These are phyloP conservation scores for Megalopta genalis DNA, from an alignment of 1,140 invertebrate genomes.

Conservation along the genomic window DNA sequence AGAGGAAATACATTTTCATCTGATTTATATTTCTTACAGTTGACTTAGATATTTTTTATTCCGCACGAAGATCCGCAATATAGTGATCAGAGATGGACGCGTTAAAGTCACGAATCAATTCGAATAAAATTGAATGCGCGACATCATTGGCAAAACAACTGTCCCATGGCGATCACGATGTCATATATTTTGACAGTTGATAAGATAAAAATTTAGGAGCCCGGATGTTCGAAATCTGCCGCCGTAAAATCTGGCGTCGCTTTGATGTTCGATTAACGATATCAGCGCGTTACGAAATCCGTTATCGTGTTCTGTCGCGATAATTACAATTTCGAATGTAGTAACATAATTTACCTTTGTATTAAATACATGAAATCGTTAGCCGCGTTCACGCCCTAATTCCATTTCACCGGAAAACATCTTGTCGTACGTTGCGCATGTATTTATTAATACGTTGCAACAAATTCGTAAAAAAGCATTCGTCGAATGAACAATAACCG, in stretches of 20 bases:
- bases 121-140: too few relatives aligned
- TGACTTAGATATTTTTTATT: too few relatives aligned
- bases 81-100: too few relatives aligned
- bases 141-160: too few relatives aligned
- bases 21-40: too few relatives aligned
- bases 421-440: too few relatives aligned
- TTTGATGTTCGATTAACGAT: constrained; percentile 22
- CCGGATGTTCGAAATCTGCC: constrained; percentile 23
- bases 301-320: not conserved
- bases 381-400: not conserved
- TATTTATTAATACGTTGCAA: not conserved
- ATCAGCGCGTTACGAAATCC: constrained; percentile 18
- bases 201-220: constrained; percentile 26
- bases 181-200: not conserved
- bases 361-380: not conserved
- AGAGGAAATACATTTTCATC: too few relatives aligned
- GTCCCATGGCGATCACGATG: too few relatives aligned
- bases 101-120: too few relatives aligned
- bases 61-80: too few relatives aligned
- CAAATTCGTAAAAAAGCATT: too few relatives aligned
- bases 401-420: not conserved
- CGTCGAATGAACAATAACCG: too few relatives aligned
- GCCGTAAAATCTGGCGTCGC: constrained; percentile 1
- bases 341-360: not conserved
- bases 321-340: not conserved